A percentile compares a stretch with the other conserved stretches of the same genome.
phyloP scores from a whole-genome alignment of 2,888 invertebrate species.

The Drosophila leonis region DNA sequence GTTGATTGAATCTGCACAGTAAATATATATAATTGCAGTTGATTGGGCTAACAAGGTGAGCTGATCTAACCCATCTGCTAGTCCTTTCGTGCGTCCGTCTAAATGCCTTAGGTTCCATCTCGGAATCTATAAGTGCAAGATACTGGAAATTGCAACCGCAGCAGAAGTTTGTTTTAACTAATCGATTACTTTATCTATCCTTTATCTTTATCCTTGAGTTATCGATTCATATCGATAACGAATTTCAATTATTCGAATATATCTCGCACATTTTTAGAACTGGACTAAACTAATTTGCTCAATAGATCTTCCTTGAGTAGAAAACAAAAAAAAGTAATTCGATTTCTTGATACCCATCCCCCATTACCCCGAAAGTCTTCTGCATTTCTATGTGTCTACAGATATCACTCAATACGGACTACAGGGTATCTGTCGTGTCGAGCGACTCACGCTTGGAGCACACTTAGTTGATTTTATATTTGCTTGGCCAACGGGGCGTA shows the following conservation, averaged over 20 bases:
- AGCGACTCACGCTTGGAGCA: neutral
- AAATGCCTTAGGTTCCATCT: neutral
- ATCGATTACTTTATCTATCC: no score
- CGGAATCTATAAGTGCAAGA: neutral
- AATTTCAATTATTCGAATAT: no score
- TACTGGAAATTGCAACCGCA: no score
- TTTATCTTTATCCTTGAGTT: no score
- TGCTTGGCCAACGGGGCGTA: conserved; percentile 43
- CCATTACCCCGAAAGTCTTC: no score
- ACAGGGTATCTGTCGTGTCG: neutral
- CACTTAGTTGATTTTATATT: conserved; percentile 1
- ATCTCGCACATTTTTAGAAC: no score
- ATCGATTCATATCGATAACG: no score
- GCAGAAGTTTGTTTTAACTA: neutral
- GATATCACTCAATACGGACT: neutral
- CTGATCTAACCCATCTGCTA: neutral
- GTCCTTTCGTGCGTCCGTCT: neutral
- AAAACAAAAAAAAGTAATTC: no score
- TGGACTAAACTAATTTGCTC: no score
- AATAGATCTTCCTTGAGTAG: no score
- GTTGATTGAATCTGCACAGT: neutral
- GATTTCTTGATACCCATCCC: no score
- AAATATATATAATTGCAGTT: neutral
- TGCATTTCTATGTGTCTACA: no score
- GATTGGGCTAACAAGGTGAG: neutral